Evolutionary conservation across 2,113 vertebrate genomes (phyloP).

Genomic region (Sardina pilchardus): DNA sequence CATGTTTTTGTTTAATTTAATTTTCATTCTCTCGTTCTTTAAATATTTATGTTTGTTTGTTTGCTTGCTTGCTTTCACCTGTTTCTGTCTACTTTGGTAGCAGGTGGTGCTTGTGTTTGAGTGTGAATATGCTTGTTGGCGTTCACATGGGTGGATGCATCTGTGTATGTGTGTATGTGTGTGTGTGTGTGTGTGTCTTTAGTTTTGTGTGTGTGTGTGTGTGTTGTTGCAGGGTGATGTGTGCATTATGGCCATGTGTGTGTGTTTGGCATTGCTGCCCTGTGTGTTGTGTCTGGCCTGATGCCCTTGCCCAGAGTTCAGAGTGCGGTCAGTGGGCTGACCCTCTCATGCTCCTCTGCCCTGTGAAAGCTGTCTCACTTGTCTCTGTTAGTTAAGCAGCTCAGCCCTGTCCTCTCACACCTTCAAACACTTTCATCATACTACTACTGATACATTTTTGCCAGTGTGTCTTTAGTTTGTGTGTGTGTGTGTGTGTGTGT

Average conservation of each 20-base stretch:
- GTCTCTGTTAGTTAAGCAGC: not conserved
- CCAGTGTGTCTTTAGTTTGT: not conserved
- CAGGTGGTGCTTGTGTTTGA: not conserved
- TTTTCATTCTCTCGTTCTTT: not conserved
- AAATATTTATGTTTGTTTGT: not conserved
- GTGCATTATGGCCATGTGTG: not conserved
- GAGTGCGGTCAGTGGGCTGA: conserved; percentile 32
- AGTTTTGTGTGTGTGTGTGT: not conserved
- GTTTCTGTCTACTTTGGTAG: conserved; percentile 11
- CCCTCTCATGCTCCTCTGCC: conserved; percentile 26
- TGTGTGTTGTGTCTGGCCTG: conserved; percentile 17
- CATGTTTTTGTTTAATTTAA: too few relatives aligned
- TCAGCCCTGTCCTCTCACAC: not conserved
- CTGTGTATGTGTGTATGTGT: conserved; percentile 3
- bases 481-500: not conserved
- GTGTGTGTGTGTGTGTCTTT: not conserved
- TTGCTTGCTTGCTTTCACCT: not conserved
- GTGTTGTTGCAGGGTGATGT: not conserved
- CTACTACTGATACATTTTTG: not conserved
- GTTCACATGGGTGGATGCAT: not conserved
- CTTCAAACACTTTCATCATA: not conserved
- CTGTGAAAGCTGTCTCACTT: not conserved
- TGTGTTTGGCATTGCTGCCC: not conserved
- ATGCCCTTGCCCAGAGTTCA: conserved; percentile 27
- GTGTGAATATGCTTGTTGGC: not conserved